Evolutionary conservation across 2,888 invertebrate genomes (phyloP).

Genomic region (Pseudococcus viburni): DNA sequence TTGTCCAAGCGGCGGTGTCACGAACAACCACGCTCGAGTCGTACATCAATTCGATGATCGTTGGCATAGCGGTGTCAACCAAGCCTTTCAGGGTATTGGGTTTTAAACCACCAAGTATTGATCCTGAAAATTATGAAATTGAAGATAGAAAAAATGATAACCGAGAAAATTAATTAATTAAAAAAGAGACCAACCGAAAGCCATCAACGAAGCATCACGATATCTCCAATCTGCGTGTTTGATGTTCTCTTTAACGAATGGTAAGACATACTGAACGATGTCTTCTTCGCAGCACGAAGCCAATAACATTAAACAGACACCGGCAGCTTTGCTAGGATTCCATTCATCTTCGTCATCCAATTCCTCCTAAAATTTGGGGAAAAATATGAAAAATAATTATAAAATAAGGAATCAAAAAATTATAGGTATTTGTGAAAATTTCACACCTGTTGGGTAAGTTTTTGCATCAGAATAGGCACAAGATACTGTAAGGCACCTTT

Average conservation of each 20-base stretch:
- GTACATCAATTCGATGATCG: conserved; percentile 93
- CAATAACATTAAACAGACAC: conserved; percentile 97
- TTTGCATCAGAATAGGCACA: conserved; percentile 93
- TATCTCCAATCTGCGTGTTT: conserved; percentile 92
- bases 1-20: conserved; percentile 98
- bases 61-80: conserved; percentile 97
- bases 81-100: conserved; percentile 86
- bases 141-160: neutral
- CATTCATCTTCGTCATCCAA: conserved; percentile 98
- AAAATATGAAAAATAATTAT: neutral
- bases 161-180: neutral
- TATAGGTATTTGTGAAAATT: neutral
- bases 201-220: conserved; percentile 98
- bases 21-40: conserved; percentile 94
- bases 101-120: conserved; percentile 92
- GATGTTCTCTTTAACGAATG: conserved; percentile 96
- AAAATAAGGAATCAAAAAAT: neutral
- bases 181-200: conserved; percentile 81
- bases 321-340: conserved; percentile 99
- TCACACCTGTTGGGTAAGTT: conserved; percentile 88
- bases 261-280: conserved; percentile 94
- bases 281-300: conserved; percentile 98
- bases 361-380: conserved; percentile 77
- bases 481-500: conserved; percentile 96
- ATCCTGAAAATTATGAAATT: conserved; percentile 69